Base-by-base conservation (phyloP, 2,113 vertebrate genomes). In the Alligator sinensis region DNA sequence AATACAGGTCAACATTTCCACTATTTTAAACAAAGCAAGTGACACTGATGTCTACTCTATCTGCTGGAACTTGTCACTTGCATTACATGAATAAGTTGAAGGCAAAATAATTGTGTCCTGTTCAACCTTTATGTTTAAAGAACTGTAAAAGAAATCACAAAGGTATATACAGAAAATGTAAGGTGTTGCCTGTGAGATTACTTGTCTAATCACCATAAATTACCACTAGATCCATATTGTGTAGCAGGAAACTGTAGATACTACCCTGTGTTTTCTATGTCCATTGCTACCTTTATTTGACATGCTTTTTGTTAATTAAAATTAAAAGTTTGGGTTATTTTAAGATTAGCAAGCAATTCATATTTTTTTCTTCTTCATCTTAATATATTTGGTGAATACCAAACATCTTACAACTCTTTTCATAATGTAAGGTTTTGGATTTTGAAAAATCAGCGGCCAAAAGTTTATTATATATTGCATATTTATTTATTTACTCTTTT, bases 61-160 rank as follows among this genome's bases (percentile, higher is more conserved):
- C 70, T 94, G 47, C 63, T 92, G 70, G 68, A 94, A 94, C 25
- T 87, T 97, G 86, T 96, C 95, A 93, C 70, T 94, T 94, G 6
- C 30, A 78, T 88, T 85, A 95, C 82, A 34, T 82, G 88, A 88
- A 38, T 58, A 95, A 87, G 60, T 93, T 96, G 60, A 96, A 89
- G 54, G 38, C 4, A 96, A 97, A 97, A 81, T 94, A 95, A 95
- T 81, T 90, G n/a, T 88, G n/a, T 96, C 70, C 25, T 55, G 38
- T 89, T 97, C 91, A 95, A 96, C 54, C 28, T 95, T 93, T 94
- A 72, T 90, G 47, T 92, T 95, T 94, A 94, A 97, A 94, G 75
- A 86, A 72, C 30, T 88, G n/a, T 87, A 89, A 87, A 63, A 93
- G 58, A 96, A 95, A 94, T 92, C 83, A 84, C 64, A 83, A 93